Evolutionary conservation across 1,140 invertebrate species (phyloP).

Genomic region (Carposina sasakii): DNA sequence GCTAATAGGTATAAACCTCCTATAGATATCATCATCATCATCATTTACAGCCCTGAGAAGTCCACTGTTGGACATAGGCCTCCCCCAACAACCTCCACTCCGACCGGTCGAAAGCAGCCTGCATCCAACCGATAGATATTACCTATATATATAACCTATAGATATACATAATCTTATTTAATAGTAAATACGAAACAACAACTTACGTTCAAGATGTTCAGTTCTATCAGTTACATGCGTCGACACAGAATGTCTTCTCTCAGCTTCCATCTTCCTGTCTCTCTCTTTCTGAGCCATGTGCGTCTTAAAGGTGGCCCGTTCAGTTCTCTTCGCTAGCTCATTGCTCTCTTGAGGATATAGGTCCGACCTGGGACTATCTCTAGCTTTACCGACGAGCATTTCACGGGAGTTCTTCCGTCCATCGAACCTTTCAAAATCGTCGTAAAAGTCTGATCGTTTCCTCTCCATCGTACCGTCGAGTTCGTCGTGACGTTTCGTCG

Average conservation of each 20-base stretch:
- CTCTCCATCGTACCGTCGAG: constrained; percentile 46
- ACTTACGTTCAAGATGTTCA: constrained; percentile 80
- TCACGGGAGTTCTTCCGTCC: constrained; percentile 65
- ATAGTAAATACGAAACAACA: too few relatives aligned
- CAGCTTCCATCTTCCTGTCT: constrained; percentile 79
- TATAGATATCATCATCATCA: too few relatives aligned
- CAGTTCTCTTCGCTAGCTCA: constrained; percentile 50
- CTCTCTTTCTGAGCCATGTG: constrained; percentile 75
- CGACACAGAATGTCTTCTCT: constrained; percentile 82
- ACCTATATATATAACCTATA: too few relatives aligned
- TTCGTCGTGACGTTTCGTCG: constrained; percentile 51
- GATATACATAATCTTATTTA: too few relatives aligned
- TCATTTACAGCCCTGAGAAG: too few relatives aligned
- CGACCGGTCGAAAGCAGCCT: too few relatives aligned
- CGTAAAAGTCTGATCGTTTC: constrained; percentile 48
- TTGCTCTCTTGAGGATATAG: constrained; percentile 46
- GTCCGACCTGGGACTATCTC: constrained; percentile 66
- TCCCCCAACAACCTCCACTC: too few relatives aligned
- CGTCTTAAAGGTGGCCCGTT: constrained; percentile 77
- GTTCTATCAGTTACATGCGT: constrained; percentile 83
- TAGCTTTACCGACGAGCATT: constrained; percentile 62
- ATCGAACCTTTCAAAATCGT: constrained; percentile 64
- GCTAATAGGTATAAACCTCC: too few relatives aligned
- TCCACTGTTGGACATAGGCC: too few relatives aligned
- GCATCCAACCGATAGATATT: too few relatives aligned